These are phyloP conservation scores for Tenthredo distinguenda DNA, from an alignment of 2,888 invertebrate species.

Conservation along the genomic window DNA sequence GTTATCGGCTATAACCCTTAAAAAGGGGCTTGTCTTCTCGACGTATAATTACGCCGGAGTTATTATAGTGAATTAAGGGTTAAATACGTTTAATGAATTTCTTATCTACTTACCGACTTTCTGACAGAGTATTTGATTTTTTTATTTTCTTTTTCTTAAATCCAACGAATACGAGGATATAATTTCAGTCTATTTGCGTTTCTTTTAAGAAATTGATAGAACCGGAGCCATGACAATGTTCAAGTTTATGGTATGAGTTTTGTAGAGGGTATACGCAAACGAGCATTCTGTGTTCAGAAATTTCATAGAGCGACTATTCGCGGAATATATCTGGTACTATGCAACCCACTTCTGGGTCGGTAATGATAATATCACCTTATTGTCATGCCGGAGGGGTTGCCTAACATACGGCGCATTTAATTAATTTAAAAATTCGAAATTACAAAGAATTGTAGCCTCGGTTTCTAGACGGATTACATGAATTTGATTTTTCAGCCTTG, in stretches of 20 bases:
- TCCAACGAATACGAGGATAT: not conserved
- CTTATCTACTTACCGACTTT: constrained; percentile 9
- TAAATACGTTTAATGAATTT: not conserved
- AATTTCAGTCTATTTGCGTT: constrained; percentile 24
- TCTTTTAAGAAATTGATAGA: constrained; percentile 68
- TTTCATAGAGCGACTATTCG: not conserved
- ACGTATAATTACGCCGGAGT: not conserved
- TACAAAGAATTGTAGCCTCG: not conserved
- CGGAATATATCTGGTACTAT: not conserved
- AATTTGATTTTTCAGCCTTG: not conserved
- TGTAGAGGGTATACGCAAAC: not conserved
- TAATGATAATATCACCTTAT: not conserved
- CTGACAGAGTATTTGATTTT: not conserved
- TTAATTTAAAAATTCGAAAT: not conserved
- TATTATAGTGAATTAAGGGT: not conserved
- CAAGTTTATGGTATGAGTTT: constrained; percentile 63
- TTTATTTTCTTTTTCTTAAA: not conserved
- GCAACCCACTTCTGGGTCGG: not conserved
- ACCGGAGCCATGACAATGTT: constrained; percentile 72
- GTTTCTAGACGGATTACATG: not conserved
- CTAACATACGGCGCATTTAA: not conserved
- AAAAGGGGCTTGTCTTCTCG: constrained; percentile 40
- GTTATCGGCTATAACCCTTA: constrained; percentile 31
- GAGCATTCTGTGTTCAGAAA: not conserved
- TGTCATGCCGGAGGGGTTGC: not conserved